A percentile compares a stretch with the other conserved stretches of the same genome.
phyloP scores from a whole-genome alignment of 2,888 invertebrate species.

The Encarsia formosa region DNA sequence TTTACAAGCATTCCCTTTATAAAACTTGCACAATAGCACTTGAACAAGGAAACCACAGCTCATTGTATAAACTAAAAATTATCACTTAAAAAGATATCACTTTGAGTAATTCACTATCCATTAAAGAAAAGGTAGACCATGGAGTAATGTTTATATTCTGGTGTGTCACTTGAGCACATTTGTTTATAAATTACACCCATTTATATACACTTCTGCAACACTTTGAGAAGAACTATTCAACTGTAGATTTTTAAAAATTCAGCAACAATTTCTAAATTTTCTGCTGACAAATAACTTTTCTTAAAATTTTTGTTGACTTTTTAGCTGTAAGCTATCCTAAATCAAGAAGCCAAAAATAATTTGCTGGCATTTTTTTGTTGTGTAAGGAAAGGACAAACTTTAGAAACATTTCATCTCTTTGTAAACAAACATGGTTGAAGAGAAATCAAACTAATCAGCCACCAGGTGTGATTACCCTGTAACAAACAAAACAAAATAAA shows the following conservation, averaged over 20 bases:
- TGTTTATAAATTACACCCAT: conserved; percentile 43
- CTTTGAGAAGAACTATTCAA: no score
- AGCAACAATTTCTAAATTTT: no score
- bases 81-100: conserved; percentile 30
- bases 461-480: no score
- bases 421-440: no score
- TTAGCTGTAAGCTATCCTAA: conserved; percentile 36
- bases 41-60: conserved; percentile 23
- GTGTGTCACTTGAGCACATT: conserved; percentile 38
- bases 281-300: no score
- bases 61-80: conserved; percentile 30
- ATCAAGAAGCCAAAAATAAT: conserved; percentile 42
- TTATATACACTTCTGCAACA: conserved; percentile 44
- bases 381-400: conserved; percentile 16
- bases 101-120: conserved; percentile 45
- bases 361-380: conserved; percentile 39
- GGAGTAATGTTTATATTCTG: conserved; percentile 39
- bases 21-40: conserved; percentile 28
- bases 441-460: no score
- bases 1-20: conserved; percentile 21
- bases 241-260: no score
- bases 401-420: conserved; percentile 16
- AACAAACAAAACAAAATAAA: no score
- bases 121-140: conserved; percentile 44
- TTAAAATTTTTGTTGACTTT: no score